Conservation (phyloP, 2,888 invertebrate genomes). For the Tortrix viridana region DNA sequence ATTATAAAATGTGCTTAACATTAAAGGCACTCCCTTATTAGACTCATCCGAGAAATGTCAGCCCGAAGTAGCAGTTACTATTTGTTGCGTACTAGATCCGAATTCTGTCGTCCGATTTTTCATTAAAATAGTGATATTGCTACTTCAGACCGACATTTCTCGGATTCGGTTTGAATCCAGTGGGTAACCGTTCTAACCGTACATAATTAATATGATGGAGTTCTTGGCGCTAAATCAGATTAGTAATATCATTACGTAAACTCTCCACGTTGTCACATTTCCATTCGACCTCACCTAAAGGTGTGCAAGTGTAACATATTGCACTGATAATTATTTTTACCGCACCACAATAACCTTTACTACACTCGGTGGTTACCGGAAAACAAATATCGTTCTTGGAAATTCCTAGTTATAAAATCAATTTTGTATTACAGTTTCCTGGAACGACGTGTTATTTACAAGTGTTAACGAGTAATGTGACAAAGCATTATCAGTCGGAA, state of each 20-base stretch:
- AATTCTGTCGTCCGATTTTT: too few species aligned
- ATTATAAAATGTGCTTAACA: too few species aligned
- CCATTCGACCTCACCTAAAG: background rate
- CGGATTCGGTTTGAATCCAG: too few species aligned
- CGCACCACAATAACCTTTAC: slow-evolving; percentile 15
- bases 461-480: slow-evolving; percentile 51
- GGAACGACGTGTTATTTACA: slow-evolving; percentile 60
- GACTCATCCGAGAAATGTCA: too few species aligned
- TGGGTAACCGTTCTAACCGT: too few species aligned
- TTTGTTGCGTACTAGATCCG: too few species aligned
- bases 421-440: slow-evolving; percentile 56
- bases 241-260: background rate
- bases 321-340: background rate
- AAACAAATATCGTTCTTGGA: slow-evolving; percentile 41
- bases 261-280: background rate
- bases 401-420: slow-evolving; percentile 46
- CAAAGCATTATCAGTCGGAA: slow-evolving; percentile 57
- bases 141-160: too few species aligned
- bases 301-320: background rate
- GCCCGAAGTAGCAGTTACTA: too few species aligned
- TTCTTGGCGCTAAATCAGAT: too few species aligned
- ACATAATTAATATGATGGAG: too few species aligned
- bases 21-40: too few species aligned
- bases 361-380: slow-evolving; percentile 19
- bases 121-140: too few species aligned